Evolutionary conservation across 2,113 vertebrate genomes (phyloP), one percentile per base, ranked within the genome.

Genomic region (Speoplatyrhinus poulsoni): DNA sequence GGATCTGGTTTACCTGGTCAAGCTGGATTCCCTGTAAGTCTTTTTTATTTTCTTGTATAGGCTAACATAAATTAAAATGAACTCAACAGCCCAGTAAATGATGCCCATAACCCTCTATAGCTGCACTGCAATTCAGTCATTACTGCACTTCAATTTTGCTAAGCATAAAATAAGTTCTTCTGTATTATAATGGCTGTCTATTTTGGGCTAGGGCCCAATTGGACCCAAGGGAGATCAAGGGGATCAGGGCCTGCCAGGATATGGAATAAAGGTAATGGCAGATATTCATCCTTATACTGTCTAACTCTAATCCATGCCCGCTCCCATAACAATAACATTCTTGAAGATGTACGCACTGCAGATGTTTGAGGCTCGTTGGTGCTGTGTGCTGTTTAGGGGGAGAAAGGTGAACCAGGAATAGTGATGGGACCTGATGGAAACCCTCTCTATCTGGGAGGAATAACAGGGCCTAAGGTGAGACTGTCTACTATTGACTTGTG

Each of bases 1-100:
- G 73, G 66, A 50, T 16, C 62, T 66, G 90, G 90, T 73, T 1
- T 84, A 32, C 84, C 91, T 67, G 93, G 92, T 6, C 82, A 87
- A 75, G 90, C 93, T 77, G 93, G 93, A 82, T 92, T 93, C 71
- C 93, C 92, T 58, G 93, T 93, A 85, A 89, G 93, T 90, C 9
- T 19, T 17, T 41, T 36, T 49, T 26, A 32, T 19, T 46, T 17
- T 53, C 60, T 48, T 9, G 36, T 54, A n/a, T 13, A 54, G 53
- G 13, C n/a, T 53, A 12, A 54, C 53, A 53, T 53, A 16, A 6
- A 12, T 13, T 17, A 56, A 56, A 7, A 8, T 9, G 10, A 8
- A 5, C 36, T 41, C 36, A 41, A 41, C 36, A 41, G 36, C 36
- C 36, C 36, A 41, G 36, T n/a, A 52, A 13, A 52, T 52, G 50